Evolutionary conservation across 2,113 vertebrate species (phyloP).

Genomic region (Nansenia antarctica): DNA sequence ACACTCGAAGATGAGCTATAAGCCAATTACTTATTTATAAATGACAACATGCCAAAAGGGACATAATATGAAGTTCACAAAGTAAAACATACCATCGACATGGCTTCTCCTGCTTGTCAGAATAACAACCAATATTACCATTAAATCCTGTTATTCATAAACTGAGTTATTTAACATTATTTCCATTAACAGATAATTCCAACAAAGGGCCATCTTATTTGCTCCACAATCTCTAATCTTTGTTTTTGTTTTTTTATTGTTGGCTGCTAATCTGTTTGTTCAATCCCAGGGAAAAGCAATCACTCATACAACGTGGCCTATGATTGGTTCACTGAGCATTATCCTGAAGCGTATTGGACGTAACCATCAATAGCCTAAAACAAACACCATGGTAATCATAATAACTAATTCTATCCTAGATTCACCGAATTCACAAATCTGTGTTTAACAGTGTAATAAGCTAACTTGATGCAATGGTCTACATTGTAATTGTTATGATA

Average conservation of each 20-base stretch:
- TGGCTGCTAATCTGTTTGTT: constrained; percentile 42
- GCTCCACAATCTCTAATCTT: constrained; percentile 37
- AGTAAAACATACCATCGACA: not conserved
- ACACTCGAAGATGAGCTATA: not conserved
- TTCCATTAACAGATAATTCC: constrained; percentile 12
- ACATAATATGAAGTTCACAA: not conserved
- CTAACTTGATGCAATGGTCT: too few relatives aligned
- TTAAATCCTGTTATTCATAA: not conserved
- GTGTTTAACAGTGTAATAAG: not conserved
- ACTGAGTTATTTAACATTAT: constrained; percentile 18
- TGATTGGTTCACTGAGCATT: not conserved
- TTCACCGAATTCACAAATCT: not conserved
- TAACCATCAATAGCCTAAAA: not conserved
- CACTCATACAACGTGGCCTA: constrained; percentile 11
- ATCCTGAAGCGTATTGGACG: not conserved
- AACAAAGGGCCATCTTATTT: constrained; percentile 14
- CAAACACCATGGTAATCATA: not conserved
- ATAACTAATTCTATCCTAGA: not conserved
- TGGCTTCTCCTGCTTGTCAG: not conserved
- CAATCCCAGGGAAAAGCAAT: constrained; percentile 28
- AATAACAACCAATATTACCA: not conserved
- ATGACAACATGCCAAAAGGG: not conserved
- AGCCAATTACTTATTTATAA: not conserved
- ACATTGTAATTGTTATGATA: not conserved
- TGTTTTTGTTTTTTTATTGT: constrained; percentile 17